Base-by-base conservation (phyloP, 2,113 vertebrate genomes). In the Thymallus thymallus region DNA sequence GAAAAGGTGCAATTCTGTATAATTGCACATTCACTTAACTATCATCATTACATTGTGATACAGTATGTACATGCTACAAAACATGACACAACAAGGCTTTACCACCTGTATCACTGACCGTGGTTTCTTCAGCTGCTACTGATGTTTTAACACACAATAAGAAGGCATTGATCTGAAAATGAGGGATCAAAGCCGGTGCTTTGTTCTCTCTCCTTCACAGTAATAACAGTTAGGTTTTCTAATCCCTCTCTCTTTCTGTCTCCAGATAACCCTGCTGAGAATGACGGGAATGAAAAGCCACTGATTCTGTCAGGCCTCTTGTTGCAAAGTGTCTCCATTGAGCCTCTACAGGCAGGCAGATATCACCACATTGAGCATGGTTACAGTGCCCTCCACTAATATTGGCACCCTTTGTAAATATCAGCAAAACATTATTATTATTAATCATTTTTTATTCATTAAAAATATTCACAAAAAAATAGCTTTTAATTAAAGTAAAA, bases 181-280 rank as follows among this genome's bases (percentile, higher is more conserved):
- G 75, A 85, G 73, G 56, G 73, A 85, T 71, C 78, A 35, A 41
- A 23, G 82, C 80, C 45, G 62, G 35, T 84, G 86, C 83, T 81
- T 76, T 83, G 80, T 79, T 80, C 80, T 82, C 70, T 65, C 72
- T 63, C 80, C 84, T 82, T 80, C 80, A 80, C 87, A 82, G 55
- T 79, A 84, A 84, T 82, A 81, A 84, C 29, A 63, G 74, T 58
- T 29, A 23, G 10, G 74, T 68, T 78, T 80, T 73, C 85, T 82
- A 85, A 87, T 87, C 85, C 76, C 69, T n/a, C 45, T 51, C 77
- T 80, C 78, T 81, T 80, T 79, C 73, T 26, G 48, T 79, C 82
- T 82, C 41, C 24, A 72, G 32, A 74, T 74, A 58, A 71, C 81
- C 79, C 89, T 23, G 72, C 1, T 46, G 81, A 84, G 76, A 74